Base-by-base conservation (phyloP, 2,888 invertebrate species). In the Hirtodrosophila duncani region DNA sequence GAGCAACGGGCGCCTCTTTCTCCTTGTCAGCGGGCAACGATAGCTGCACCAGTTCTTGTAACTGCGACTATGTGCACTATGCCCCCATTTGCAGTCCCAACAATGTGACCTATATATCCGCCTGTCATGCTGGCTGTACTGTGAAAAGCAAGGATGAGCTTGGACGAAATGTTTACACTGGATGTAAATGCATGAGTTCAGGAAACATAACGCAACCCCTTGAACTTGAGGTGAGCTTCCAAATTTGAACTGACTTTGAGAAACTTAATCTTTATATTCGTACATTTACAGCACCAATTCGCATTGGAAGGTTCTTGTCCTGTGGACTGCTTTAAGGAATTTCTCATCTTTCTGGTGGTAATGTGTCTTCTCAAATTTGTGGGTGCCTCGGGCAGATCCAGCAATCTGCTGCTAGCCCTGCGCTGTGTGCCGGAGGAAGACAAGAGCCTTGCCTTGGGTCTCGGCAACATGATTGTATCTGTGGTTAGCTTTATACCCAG, bases 91-190 rank as follows among this genome's bases (percentile, higher is more conserved):
- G 93, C 81, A 89, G 91, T 11, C 87, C 89, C 20, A 88, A 89
- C 48, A 89, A 89, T 1, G 87, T 89, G 26, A 91, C 91, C 2
- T 93, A 89, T 81, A 93, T 93, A 72, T 93, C 93, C 0, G 91
- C 93, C 3, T 94, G 94, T 81, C 92, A 93, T 78, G 94, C 93
- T 7, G 94, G 94, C 1, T 94, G 93, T 79, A 88, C 85, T 0
- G 46, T 31, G 10, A 44, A 37, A 29, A 20, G 41, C 34, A 16
- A 29, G 37, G 51, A 82, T 57, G 29, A 51, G 3, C 11, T 31
- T 0, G 77, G 63, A 3, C 55, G 17, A 2, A 57, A 44, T 3
- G 11, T 61, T 0, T 80, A 55, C 17, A 60, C 60, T 0, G 64
- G 61, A 9, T 81, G 80, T 14, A 44, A 38, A 1, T 81, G 80